Conservation (phyloP, 2,113 vertebrate species). For the Gavia stellata region DNA sequence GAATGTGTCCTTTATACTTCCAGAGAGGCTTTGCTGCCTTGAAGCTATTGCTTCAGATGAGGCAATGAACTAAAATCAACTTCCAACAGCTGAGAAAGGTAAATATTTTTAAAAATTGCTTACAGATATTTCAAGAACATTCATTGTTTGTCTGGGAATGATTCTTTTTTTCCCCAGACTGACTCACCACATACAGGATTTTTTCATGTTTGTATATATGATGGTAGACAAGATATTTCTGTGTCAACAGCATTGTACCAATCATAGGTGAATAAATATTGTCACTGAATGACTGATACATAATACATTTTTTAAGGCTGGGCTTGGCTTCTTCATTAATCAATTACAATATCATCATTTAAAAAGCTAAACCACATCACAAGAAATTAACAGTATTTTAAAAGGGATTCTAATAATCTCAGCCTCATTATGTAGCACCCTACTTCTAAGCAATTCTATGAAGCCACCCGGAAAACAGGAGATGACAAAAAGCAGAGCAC, state of each 20-base stretch:
- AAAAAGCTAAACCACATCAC: not conserved
- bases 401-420: not conserved
- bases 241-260: not conserved
- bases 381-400: not conserved
- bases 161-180: not conserved
- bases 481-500: not conserved
- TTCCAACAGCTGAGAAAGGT: not conserved
- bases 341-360: not conserved
- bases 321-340: not conserved
- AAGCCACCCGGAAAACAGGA: not conserved
- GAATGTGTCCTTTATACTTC: not conserved
- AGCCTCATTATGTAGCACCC: not conserved
- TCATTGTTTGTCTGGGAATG: not conserved
- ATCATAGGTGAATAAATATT: not conserved
- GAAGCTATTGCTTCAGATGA: not conserved
- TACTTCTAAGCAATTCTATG: not conserved
- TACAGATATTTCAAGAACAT: not conserved
- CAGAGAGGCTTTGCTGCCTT: not conserved
- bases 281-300: not conserved
- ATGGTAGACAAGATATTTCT: not conserved
- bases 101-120: slow-evolving; percentile 37
- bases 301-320: not conserved
- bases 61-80: not conserved
- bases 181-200: not conserved
- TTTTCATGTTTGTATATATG: not conserved